These are phyloP conservation scores for Hemicordylus capensis DNA, from an alignment of 2,113 vertebrate genomes.

Conservation along the genomic window DNA sequence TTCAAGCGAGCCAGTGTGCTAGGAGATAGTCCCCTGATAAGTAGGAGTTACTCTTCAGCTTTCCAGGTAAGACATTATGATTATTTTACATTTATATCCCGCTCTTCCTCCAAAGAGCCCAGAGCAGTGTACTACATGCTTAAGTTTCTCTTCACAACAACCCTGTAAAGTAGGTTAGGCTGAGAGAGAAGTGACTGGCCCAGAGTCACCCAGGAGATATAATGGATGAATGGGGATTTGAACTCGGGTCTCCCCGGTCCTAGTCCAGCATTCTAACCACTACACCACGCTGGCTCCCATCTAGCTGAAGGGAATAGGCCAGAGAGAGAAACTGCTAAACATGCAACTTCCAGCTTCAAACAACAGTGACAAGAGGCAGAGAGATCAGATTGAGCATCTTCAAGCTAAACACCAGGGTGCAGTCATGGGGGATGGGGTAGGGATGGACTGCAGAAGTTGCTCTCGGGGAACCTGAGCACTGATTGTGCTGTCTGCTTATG, in stretches of 20 bases:
- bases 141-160: no score
- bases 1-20: not conserved
- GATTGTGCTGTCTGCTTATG: not conserved
- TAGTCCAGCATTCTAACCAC: no score
- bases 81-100: no score
- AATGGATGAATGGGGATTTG: no score
- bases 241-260: no score
- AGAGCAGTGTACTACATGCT: no score
- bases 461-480: not conserved
- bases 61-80: not conserved
- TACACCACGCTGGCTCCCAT: no score
- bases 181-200: no score
- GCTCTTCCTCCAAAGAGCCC: no score
- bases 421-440: not conserved
- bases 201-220: no score
- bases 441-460: not conserved
- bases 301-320: not conserved
- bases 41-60: not conserved
- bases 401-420: not conserved
- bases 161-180: no score
- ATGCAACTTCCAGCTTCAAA: not conserved
- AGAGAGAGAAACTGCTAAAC: not conserved
- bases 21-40: not conserved
- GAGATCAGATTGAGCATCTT: not conserved
- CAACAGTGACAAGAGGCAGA: not conserved